phyloP scores from a whole-genome alignment of 2,113 vertebrate species.

The Synchiropus splendidus region DNA sequence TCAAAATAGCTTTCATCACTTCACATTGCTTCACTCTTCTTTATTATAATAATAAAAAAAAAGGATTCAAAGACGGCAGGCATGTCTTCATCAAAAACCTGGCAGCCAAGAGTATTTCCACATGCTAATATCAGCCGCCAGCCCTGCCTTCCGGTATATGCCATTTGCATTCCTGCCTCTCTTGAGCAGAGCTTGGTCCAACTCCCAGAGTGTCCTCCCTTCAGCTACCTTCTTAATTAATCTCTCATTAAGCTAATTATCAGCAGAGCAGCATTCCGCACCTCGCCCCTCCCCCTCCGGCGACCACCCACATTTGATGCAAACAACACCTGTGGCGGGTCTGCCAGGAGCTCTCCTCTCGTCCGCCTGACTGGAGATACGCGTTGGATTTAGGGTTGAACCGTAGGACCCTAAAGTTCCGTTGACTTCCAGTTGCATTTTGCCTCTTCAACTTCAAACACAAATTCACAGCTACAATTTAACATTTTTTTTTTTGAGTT shows the following conservation, averaged over 20 bases:
- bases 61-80: too few species aligned
- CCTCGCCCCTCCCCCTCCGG: slow-evolving; percentile 9
- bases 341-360: neutral
- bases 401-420: too few species aligned
- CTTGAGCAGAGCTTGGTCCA: slow-evolving; percentile 22
- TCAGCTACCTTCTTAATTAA: slow-evolving; percentile 39
- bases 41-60: too few species aligned
- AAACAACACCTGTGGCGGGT: slow-evolving; percentile 5
- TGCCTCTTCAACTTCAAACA: too few species aligned
- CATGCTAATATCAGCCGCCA: neutral
- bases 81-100: neutral
- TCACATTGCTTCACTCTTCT: too few species aligned
- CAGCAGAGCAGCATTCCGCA: slow-evolving; percentile 21
- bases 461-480: too few species aligned
- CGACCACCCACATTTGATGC: slow-evolving; percentile 10
- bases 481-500: too few species aligned
- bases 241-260: slow-evolving; percentile 57
- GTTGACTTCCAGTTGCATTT: too few species aligned
- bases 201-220: slow-evolving; percentile 9
- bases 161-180: neutral
- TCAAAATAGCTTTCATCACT: too few species aligned
- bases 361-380: too few species aligned
- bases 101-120: neutral
- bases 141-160: neutral
- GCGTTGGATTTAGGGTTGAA: too few species aligned